Evolutionary conservation across 2,797 vertebrate species (phyloP).

Genomic region (Lepidocolaptes lacrymiger): DNA sequence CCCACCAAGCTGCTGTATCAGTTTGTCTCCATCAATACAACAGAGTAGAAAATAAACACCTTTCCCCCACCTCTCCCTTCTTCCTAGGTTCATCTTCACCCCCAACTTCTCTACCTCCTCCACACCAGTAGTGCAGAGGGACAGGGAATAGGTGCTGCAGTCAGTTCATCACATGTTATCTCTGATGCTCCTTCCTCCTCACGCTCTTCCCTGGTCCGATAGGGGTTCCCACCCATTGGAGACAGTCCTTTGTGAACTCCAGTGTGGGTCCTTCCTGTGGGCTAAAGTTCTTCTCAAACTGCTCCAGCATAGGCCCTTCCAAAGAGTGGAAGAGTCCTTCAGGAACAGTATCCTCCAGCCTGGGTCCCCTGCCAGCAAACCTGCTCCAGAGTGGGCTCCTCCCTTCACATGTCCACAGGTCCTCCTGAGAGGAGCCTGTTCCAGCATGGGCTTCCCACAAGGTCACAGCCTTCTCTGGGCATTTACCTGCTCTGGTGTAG

Average conservation of each 20-base stretch:
- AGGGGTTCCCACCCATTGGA: neutral
- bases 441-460: neutral
- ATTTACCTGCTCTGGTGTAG: neutral
- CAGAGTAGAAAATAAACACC: neutral
- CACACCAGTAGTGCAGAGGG: neutral
- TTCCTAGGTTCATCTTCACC: neutral
- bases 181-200: neutral
- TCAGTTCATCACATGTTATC: accelerated
- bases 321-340: neutral
- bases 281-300: neutral
- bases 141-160: neutral
- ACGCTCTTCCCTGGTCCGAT: neutral
- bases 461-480: neutral
- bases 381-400: neutral
- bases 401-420: no score
- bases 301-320: neutral
- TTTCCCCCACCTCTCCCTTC: neutral
- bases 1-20: neutral
- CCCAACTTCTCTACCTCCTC: neutral
- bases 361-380: neutral
- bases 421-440: neutral
- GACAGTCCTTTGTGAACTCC: neutral
- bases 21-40: neutral
- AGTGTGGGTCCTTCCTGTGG: neutral
- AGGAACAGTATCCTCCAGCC: neutral